Percentiles rank a stretch among this genome's conserved stretches.
Evolutionary conservation across 2,888 invertebrate species (phyloP).

Genomic region (Noctua janthina): DNA sequence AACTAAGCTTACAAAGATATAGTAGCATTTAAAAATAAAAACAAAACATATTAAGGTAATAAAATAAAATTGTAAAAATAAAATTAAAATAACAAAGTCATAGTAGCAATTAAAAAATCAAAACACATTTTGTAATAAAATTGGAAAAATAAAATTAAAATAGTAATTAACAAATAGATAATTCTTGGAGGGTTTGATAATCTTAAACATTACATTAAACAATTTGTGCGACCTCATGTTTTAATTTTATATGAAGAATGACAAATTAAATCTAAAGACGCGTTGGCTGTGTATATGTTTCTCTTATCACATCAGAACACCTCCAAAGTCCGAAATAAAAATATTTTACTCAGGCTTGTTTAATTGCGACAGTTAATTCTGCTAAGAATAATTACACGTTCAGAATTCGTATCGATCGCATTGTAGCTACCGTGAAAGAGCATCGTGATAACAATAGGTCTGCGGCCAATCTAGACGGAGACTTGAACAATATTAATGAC

Average conservation of each 20-base stretch:
- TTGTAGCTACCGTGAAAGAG: conserved; percentile 69
- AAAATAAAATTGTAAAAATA: too few relatives aligned
- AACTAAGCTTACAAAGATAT: too few relatives aligned
- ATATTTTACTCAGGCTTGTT: background rate
- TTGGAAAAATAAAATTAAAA: too few relatives aligned
- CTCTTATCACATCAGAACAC: background rate
- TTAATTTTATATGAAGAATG: background rate
- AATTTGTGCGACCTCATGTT: conserved; percentile 10
- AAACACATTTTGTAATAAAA: too few relatives aligned
- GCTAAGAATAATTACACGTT: conserved; percentile 20
- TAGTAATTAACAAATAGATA: too few relatives aligned
- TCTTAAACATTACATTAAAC: conserved; percentile 1
- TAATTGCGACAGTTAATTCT: conserved; percentile 15
- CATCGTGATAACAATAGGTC: conserved; percentile 72
- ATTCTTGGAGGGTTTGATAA: background rate
- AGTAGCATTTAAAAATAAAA: too few relatives aligned
- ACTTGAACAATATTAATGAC: conserved; percentile 74
- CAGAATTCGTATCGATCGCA: conserved; percentile 14
- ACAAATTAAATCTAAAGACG: background rate
- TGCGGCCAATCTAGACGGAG: conserved; percentile 70
- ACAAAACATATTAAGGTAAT: too few relatives aligned
- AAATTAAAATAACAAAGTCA: too few relatives aligned
- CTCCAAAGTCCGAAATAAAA: background rate
- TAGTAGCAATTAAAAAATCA: too few relatives aligned
- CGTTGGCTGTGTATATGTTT: background rate